Percentiles rank a stretch among this genome's conserved stretches.
phyloP scores from a whole-genome alignment of 2,113 vertebrate species.

The Agapornis roseicollis region DNA sequence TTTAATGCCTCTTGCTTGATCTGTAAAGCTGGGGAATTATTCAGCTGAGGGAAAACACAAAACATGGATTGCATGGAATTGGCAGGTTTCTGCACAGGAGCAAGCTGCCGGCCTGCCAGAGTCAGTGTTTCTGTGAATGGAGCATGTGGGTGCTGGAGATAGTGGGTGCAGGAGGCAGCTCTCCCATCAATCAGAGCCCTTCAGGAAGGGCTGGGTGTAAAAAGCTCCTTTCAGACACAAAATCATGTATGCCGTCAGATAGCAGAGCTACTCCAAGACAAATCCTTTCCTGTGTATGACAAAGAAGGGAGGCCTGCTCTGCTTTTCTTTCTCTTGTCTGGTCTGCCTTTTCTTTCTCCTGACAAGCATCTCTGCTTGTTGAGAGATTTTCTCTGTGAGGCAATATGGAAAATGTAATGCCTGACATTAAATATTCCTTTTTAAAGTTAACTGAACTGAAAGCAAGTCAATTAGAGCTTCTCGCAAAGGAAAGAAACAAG shows the following conservation, averaged over 20 bases:
- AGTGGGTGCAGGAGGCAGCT: background rate
- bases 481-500: slow-evolving; percentile 18
- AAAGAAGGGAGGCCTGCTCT: background rate
- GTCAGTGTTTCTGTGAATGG: background rate
- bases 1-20: background rate
- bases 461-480: slow-evolving; percentile 32
- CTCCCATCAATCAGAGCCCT: background rate
- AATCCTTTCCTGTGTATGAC: background rate
- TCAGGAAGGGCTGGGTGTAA: background rate
- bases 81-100: background rate
- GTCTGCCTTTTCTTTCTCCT: background rate
- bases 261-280: background rate
- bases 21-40: background rate
- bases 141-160: background rate
- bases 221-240: background rate
- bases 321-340: background rate
- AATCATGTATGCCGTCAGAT: background rate
- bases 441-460: background rate
- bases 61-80: background rate
- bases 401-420: slow-evolving; percentile 18
- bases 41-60: background rate
- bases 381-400: slow-evolving; percentile 14
- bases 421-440: slow-evolving; percentile 61
- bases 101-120: background rate
- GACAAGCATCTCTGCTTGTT: background rate